Base-by-base conservation (phyloP, 2,888 invertebrate species). In the Punctoribates punctum region DNA sequence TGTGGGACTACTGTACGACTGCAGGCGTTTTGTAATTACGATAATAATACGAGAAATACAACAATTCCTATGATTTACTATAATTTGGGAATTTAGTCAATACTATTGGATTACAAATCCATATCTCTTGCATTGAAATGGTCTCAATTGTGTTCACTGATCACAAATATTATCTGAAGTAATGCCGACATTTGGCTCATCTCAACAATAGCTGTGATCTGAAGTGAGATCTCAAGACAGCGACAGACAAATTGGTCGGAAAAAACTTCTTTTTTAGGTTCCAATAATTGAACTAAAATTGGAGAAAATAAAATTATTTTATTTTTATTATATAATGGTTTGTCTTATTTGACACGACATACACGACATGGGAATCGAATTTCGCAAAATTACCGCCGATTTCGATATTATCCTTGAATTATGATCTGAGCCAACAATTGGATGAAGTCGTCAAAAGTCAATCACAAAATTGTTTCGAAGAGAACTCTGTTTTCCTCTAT, bases 361-460 rank as follows among this genome's bases (percentile, higher is more conserved):
- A 65, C 34, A 65, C 34, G 65, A 65, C 34, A 65, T 65, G 65
- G 20, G 65, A 65, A 65, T 27, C 11, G 25, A 15, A 62, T 11
- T 29, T 13, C 11, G 5, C 8, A 65, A 65, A 65, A 65, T 65
- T 65, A 34, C 15, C 65, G 65, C 17, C 65, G n/a, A 34, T 34
- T 65, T 65, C 2, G 25, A 29, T 25, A n/a, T 13, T 29, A 34
- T 17, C 5, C 17, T 23, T 13, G 25, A 57, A 25, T 6, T 57
- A 57, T 65, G 34, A 65, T n/a, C 17, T 34, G 27, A 8, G 34
- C 17, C 34, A 2, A 17, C 65, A 65, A 65, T 34, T 65, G 27
- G 17, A 65, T 65, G 5, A 34, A 65, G 65, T 65, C 65, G 65
- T 65, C 65, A 65, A 65, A 65, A 65, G 34, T 65, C 34, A 65